A percentile compares a stretch with the other conserved stretches of the same genome.
Evolutionary conservation across 2,797 vertebrate species (phyloP).

Genomic region (Distichodus sexfasciatus): DNA sequence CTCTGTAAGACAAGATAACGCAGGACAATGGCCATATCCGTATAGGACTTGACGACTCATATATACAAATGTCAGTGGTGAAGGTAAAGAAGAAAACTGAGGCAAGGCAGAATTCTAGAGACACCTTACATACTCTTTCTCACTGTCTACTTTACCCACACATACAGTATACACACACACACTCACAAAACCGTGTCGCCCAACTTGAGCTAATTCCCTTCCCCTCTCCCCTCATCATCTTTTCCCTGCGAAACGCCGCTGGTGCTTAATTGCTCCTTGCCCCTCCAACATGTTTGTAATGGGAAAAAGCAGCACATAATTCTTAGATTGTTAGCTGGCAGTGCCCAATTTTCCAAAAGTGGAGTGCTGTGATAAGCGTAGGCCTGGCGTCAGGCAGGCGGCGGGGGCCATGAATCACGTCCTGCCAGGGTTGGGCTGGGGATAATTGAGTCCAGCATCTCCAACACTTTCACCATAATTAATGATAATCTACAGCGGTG

Average conservation of each 20-base stretch:
- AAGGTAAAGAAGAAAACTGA: not conserved
- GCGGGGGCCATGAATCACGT: conserved; percentile 99
- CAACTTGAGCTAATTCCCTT: conserved; percentile 74
- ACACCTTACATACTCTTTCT: too few relatives aligned
- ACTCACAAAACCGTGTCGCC: not conserved
- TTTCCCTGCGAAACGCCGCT: conserved; percentile 85
- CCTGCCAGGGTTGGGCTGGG: conserved; percentile 99
- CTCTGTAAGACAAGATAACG: not conserved
- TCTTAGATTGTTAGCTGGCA: conserved; percentile 99
- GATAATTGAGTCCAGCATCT: conserved; percentile 99
- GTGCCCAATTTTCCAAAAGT: conserved; percentile 99
- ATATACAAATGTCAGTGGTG: not conserved
- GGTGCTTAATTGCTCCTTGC: conserved; percentile 97
- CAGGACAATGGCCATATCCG: not conserved
- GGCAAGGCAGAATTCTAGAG: not conserved
- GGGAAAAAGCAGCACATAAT: conserved; percentile 97
- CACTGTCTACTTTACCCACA: not conserved
- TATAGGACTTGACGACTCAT: not conserved
- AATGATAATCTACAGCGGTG: conserved; percentile 99
- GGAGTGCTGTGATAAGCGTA: conserved; percentile 99
- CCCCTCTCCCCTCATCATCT: conserved; percentile 74
- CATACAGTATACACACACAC: not conserved
- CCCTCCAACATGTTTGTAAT: conserved; percentile 99
- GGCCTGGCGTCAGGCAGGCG: conserved; percentile 90
- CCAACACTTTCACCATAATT: conserved; percentile 99